Conservation (phyloP, 2,113 vertebrate genomes). For the Sinocyclocheilus grahami region DNA sequence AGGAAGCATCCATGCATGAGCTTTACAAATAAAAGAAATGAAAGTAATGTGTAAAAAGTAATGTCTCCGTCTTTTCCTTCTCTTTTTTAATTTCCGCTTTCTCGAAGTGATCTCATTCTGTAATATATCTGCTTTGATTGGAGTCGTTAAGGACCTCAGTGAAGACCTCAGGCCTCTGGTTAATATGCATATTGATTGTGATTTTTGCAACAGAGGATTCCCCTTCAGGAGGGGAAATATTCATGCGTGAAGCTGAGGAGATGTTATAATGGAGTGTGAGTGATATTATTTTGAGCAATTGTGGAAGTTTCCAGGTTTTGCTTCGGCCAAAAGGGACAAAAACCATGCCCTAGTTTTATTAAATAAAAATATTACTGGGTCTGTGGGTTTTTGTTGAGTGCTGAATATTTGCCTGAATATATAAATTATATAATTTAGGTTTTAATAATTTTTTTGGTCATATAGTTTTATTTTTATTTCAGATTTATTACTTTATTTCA, state of each 20-base stretch:
- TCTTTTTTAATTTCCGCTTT: neutral
- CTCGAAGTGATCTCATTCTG: neutral
- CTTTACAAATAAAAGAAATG: conserved; percentile 8
- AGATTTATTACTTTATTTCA: neutral
- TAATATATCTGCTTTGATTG: neutral
- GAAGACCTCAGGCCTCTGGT: neutral
- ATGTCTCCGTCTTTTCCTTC: neutral
- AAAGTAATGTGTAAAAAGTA: neutral
- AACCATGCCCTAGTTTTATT: neutral
- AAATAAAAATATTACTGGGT: neutral
- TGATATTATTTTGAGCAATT: neutral
- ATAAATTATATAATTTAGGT: neutral
- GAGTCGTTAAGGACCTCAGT: neutral
- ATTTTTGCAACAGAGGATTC: conserved; percentile 15
- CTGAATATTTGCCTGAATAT: neutral
- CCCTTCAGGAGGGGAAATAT: neutral
- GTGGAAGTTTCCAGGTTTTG: conserved; percentile 24
- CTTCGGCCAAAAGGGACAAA: neutral
- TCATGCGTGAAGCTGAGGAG: neutral
- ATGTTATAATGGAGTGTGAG: neutral
- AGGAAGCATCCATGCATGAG: neutral
- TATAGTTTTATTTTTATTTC: neutral
- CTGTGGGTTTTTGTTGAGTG: neutral
- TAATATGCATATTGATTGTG: neutral
- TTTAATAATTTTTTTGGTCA: neutral